Conservation (phyloP, 2,113 vertebrate species). For the Mohoua ochrocephala region DNA sequence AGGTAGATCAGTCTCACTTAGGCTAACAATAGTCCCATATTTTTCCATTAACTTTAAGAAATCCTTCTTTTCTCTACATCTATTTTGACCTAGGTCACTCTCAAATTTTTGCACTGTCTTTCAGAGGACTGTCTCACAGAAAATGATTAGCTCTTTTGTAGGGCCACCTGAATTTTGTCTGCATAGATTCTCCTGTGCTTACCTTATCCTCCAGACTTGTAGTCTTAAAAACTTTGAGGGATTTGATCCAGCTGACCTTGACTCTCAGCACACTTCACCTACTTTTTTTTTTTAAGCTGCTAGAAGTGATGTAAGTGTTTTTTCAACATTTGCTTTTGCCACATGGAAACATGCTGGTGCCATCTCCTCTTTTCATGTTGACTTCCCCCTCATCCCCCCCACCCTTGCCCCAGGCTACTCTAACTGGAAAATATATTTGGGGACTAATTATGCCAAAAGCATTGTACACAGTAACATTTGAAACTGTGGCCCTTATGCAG, state of each 20-base stretch:
- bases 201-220: not conserved
- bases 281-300: not conserved
- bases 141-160: not conserved
- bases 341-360: not conserved
- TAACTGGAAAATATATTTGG: not conserved
- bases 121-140: not conserved
- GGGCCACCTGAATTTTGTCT: not conserved
- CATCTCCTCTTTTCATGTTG: not conserved
- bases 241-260: not conserved
- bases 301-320: not conserved
- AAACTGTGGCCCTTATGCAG: not conserved
- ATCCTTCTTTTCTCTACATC: not conserved
- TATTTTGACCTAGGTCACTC: not conserved
- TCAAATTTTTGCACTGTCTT: not conserved
- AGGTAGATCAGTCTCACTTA: not conserved
- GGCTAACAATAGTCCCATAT: not conserved
- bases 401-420: not conserved
- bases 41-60: not conserved
- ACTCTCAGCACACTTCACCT: not conserved
- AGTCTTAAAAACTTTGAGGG: not conserved
- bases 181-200: not conserved
- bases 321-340: not conserved
- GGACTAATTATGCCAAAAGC: not conserved
- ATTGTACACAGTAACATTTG: not conserved
- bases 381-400: rapidly evolving